These are phyloP conservation scores for Palloptera scutellata DNA, from an alignment of 2,888 invertebrate species.

Conservation along the genomic window DNA sequence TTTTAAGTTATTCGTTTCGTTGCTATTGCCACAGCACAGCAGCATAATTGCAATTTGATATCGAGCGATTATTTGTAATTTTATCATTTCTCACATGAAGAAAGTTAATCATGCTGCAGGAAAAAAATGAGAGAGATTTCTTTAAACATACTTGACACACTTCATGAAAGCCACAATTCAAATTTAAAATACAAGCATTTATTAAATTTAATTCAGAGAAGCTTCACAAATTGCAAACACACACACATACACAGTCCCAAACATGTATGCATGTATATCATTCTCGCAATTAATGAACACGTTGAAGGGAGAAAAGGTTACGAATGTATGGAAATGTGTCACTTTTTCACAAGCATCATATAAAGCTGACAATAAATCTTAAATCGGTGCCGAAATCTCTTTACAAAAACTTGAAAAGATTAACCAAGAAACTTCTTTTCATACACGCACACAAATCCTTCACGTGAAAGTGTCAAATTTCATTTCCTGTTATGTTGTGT, in stretches of 20 bases:
- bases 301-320: conserved; percentile 3
- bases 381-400: conserved; percentile 13
- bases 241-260: neutral
- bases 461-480: conserved; percentile 56
- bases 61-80: too few relatives aligned
- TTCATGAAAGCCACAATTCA: conserved; percentile 19
- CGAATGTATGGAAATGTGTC: neutral
- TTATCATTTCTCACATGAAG: too few relatives aligned
- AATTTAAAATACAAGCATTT: too few relatives aligned
- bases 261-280: conserved; percentile 12
- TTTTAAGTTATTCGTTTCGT: too few relatives aligned
- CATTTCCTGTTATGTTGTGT: conserved; percentile 55
- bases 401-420: neutral
- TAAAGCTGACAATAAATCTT: conserved; percentile 54
- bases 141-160: conserved; percentile 14
- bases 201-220: too few relatives aligned
- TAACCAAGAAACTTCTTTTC: too few relatives aligned
- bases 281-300: conserved; percentile 34
- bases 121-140: neutral
- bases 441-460: conserved; percentile 2
- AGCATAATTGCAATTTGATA: too few relatives aligned
- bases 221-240: neutral
- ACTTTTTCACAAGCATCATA: conserved; percentile 25
- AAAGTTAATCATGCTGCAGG: neutral
- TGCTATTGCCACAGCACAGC: too few relatives aligned